Conservation (phyloP, 2,113 vertebrate genomes). For the Stegostoma tigrinum region DNA sequence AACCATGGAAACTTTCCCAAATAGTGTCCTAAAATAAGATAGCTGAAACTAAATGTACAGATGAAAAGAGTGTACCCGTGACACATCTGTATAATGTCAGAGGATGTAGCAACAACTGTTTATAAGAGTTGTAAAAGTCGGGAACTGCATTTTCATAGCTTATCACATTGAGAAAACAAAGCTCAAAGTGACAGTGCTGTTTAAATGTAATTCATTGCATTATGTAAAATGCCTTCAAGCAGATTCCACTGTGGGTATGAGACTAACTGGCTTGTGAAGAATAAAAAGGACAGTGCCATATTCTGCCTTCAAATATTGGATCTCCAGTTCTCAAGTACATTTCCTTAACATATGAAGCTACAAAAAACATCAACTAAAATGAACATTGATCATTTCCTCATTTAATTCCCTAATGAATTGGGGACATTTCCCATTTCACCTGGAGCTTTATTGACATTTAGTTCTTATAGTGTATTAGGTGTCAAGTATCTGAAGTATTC, state of each 20-base stretch:
- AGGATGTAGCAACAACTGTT: not conserved
- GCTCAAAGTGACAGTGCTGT: not conserved
- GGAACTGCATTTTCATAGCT: not conserved
- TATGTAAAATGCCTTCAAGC: not conserved
- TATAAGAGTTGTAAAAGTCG: not conserved
- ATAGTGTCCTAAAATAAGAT: not conserved
- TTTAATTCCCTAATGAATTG: not conserved
- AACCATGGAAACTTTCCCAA: not conserved
- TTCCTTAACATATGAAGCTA: not conserved
- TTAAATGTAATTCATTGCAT: not conserved
- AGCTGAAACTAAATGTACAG: not conserved
- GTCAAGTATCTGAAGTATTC: not conserved
- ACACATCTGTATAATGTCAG: not conserved
- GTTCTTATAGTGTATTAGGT: not conserved
- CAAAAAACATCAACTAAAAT: not conserved
- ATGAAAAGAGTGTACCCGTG: not conserved
- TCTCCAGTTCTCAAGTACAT: not conserved
- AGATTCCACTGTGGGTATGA: not conserved
- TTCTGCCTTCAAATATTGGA: not conserved
- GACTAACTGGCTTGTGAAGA: not conserved
- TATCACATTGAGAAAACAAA: not conserved
- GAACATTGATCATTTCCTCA: not conserved
- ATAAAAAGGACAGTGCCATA: not conserved
- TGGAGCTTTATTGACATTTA: not conserved
- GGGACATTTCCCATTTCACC: not conserved